Conservation (phyloP, 1,140 invertebrate species). For the Matsumurasca onukii region DNA sequence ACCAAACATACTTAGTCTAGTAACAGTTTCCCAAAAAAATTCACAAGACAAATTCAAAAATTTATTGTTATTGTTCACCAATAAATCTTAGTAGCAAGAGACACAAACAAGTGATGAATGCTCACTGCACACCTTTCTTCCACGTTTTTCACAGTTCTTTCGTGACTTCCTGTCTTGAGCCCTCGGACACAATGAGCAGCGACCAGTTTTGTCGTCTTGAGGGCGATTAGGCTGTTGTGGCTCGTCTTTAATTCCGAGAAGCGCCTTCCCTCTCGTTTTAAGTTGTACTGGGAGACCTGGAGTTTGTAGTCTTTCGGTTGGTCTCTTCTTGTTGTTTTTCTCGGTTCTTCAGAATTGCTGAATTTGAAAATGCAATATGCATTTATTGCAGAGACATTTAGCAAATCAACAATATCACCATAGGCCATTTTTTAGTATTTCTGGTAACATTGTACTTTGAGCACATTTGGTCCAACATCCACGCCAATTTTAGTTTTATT, state of each 20-base stretch:
- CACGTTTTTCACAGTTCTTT: constrained; percentile 20
- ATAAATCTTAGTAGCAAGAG: neutral
- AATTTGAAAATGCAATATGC: no score
- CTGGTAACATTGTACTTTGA: no score
- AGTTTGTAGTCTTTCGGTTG: constrained; percentile 1
- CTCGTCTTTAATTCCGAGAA: constrained; percentile 5
- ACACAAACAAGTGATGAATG: constrained; percentile 10
- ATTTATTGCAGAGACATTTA: constrained; percentile 29
- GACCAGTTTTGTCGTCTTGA: constrained; percentile 15
- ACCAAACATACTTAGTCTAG: neutral
- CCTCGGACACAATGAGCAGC: constrained; percentile 16
- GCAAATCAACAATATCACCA: constrained; percentile 24
- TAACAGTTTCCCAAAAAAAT: neutral
- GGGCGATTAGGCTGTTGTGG: constrained; percentile 3
- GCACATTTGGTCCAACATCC: no score
- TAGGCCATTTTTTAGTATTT: no score
- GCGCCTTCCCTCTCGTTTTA: neutral
- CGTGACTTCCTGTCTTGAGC: constrained; percentile 9
- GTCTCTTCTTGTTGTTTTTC: no score
- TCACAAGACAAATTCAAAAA: neutral
- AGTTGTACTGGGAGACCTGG: constrained; percentile 10
- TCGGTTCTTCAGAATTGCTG: constrained; percentile 15
- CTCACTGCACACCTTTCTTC: constrained; percentile 23
- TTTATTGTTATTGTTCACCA: neutral
- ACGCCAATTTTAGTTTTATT: no score